Conservation (phyloP, 1,140 invertebrate species). For the Drosophila azteca region DNA sequence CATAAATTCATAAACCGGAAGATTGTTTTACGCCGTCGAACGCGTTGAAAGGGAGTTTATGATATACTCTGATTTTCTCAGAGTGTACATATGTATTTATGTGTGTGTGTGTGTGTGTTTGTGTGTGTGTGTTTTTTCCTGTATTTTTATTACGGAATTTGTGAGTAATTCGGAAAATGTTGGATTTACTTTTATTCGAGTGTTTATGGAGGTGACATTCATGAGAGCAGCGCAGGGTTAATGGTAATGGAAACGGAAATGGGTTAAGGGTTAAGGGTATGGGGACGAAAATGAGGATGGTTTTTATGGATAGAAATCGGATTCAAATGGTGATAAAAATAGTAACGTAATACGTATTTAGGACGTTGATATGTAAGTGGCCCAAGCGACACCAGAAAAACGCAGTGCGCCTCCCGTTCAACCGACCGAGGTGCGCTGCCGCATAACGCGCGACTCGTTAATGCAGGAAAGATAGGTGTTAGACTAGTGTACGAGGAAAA, state of each 20-base stretch:
- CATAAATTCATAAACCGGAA: constrained; percentile 46
- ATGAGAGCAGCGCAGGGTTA: constrained; percentile 30
- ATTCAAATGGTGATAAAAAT: neutral
- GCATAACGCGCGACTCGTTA: too few species aligned
- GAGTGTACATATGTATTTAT: too few species aligned
- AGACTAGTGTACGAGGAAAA: too few species aligned
- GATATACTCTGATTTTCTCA: neutral
- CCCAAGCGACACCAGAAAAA: too few species aligned
- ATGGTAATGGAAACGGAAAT: constrained; percentile 22
- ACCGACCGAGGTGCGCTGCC: too few species aligned
- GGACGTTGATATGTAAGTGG: too few species aligned
- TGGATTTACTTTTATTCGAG: neutral
- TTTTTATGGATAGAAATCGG: constrained; percentile 1
- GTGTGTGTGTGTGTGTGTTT: constrained; percentile 30
- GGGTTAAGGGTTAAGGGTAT: constrained; percentile 7
- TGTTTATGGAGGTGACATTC: constrained; percentile 46
- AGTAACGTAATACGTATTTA: too few species aligned
- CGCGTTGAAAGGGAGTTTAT: constrained; percentile 50
- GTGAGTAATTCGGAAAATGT: constrained; percentile 50
- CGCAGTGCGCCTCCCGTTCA: too few species aligned
- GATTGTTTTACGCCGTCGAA: constrained; percentile 41
- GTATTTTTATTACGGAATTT: constrained; percentile 63
- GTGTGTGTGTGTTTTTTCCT: constrained; percentile 35
- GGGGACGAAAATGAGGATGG: too few species aligned
- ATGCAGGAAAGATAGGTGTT: too few species aligned